Percentiles rank a stretch among this genome's conserved stretches.
Evolutionary conservation across 1,140 invertebrate species (phyloP).

Genomic region (Hyles euphorbiae): DNA sequence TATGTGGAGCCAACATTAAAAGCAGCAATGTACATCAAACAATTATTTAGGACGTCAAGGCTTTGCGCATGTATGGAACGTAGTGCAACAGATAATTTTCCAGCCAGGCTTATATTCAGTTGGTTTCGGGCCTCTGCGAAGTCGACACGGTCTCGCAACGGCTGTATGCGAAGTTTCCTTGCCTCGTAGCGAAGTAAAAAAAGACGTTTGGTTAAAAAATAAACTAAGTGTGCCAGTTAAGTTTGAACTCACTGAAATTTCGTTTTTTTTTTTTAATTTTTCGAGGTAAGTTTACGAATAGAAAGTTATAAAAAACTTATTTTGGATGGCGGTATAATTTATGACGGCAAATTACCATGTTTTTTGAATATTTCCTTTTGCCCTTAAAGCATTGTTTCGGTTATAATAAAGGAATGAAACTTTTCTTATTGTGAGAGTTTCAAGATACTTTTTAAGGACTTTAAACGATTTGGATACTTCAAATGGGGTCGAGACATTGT

Average conservation of each 20-base stretch:
- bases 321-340: constrained; percentile 4
- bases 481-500: too few species aligned
- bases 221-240: too few species aligned
- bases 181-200: constrained; percentile 2
- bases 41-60: constrained; percentile 1
- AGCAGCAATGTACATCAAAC: constrained; percentile 18
- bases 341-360: constrained; percentile 4
- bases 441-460: too few species aligned
- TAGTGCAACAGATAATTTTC: constrained; percentile 32
- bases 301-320: too few species aligned
- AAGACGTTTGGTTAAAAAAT: constrained; percentile 21
- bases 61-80: constrained; percentile 29
- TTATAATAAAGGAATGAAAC: too few species aligned
- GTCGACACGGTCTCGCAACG: constrained; percentile 15
- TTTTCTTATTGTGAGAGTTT: too few species aligned
- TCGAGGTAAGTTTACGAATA: too few species aligned
- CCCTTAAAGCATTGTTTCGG: too few species aligned
- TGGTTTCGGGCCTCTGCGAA: constrained; percentile 15
- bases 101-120: constrained; percentile 27
- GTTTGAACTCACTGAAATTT: constrained; percentile 1
- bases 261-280: constrained; percentile 5
- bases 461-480: too few species aligned
- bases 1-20: background rate
- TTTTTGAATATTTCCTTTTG: too few species aligned
- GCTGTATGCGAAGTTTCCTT: constrained; percentile 21